phyloP scores from a whole-genome alignment of 2,797 vertebrate species.

The Rachycentron canadum region DNA sequence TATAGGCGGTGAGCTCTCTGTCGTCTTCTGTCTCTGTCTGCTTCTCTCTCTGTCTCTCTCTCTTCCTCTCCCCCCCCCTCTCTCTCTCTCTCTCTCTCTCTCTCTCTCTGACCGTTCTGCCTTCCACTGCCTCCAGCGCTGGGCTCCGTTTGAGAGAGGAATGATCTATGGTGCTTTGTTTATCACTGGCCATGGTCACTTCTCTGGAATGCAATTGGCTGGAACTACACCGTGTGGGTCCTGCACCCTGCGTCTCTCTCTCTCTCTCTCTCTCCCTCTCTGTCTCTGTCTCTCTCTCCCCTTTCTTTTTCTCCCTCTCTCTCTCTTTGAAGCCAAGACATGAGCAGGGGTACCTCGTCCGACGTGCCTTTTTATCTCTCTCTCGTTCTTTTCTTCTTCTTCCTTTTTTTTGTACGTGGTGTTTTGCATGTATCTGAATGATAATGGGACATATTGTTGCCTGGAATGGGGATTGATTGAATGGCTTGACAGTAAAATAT shows the following conservation, averaged over 20 bases:
- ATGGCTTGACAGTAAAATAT: constrained; percentile 63
- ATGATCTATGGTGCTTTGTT: constrained; percentile 88
- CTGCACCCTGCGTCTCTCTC: constrained; percentile 82
- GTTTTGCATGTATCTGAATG: constrained; percentile 82
- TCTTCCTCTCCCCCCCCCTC: too few species aligned
- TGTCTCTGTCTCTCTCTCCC: constrained; percentile 26
- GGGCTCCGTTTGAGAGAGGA: constrained; percentile 82
- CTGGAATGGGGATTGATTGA: constrained; percentile 70
- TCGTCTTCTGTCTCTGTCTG: constrained; percentile 73
- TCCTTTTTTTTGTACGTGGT: constrained; percentile 45
- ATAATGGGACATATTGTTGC: constrained; percentile 81
- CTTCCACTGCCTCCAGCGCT: constrained; percentile 74
- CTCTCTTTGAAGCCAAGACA: constrained; percentile 81
- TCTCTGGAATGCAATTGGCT: constrained; percentile 91
- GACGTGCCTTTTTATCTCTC: constrained; percentile 72
- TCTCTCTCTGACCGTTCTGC: constrained; percentile 62
- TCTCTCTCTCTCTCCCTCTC: constrained; percentile 59
- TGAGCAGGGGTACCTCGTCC: constrained; percentile 83
- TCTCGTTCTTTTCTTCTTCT: constrained; percentile 35
- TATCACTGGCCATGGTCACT: constrained; percentile 88
- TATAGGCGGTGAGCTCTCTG: constrained; percentile 76
- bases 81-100: constrained; percentile 54
- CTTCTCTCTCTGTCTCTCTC: constrained; percentile 61
- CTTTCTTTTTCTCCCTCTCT: constrained; percentile 44
- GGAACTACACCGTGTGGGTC: constrained; percentile 88